A percentile compares a stretch with the other conserved stretches of the same genome.
phyloP scores from a whole-genome alignment of 2,888 invertebrate genomes.

The Adelognathus sp. region DNA sequence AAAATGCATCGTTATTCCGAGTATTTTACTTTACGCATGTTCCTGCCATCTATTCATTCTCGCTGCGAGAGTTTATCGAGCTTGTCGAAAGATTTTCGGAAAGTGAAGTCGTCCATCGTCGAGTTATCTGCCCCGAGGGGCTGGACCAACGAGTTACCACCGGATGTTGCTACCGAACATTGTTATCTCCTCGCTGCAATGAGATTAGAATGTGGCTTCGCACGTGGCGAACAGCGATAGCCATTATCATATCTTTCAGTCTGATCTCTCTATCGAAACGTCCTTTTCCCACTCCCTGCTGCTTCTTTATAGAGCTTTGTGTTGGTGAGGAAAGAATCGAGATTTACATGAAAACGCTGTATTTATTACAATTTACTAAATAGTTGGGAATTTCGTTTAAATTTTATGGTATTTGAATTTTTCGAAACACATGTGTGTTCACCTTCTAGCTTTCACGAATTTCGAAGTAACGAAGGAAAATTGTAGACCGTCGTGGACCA shows the following conservation, averaged over 20 bases:
- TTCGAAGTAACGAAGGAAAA: no score
- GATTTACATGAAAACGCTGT: no score
- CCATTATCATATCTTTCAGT: slow-evolving; percentile 31
- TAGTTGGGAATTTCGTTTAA: no score
- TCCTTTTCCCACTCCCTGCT: neutral
- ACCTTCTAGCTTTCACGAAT: no score
- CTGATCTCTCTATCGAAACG: slow-evolving; percentile 37
- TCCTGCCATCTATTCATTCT: neutral
- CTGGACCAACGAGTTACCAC: neutral
- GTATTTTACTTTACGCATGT: neutral
- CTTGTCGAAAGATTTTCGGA: neutral
- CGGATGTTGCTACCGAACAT: neutral
- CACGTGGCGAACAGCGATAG: slow-evolving; percentile 26
- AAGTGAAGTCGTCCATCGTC: neutral
- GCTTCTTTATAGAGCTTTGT: no score
- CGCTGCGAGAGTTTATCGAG: neutral
- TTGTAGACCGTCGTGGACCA: no score
- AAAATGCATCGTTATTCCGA: neutral
- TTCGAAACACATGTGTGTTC: no score
- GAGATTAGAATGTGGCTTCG: neutral
- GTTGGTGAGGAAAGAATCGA: no score
- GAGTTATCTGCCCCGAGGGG: slow-evolving; percentile 6
- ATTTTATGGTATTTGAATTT: no score
- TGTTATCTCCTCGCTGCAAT: neutral
- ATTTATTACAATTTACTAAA: no score